Percentiles rank a stretch among this genome's conserved stretches.
Conservation (phyloP, 2,113 vertebrate species). For the Grammomys dolichurus region DNA sequence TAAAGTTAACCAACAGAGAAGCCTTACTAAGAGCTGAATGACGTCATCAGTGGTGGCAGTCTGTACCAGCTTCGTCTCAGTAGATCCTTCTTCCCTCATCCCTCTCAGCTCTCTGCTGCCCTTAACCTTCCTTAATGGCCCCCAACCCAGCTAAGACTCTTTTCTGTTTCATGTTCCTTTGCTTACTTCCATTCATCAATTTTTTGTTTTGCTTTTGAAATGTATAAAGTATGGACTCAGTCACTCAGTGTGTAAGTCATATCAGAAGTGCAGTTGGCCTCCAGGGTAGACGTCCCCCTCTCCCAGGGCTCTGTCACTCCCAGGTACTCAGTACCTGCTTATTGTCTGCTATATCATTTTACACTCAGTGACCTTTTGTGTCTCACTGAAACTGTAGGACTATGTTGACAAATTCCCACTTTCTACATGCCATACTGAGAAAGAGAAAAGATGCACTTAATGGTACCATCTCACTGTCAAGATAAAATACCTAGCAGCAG, state of each 20-base stretch:
- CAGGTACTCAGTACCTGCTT: not conserved
- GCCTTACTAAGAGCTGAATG: not conserved
- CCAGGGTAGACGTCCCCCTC: not conserved
- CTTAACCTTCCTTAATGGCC: not conserved
- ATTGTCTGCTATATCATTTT: not conserved
- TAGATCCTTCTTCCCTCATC: not conserved
- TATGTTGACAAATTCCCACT: not conserved
- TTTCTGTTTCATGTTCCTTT: not conserved
- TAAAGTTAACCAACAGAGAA: not conserved
- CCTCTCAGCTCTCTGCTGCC: too few species aligned
- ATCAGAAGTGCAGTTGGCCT: not conserved
- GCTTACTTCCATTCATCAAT: not conserved
- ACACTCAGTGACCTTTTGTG: not conserved
- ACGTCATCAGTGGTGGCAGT: not conserved
- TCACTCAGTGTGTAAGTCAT: not conserved
- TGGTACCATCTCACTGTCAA: not conserved
- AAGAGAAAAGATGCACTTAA: not conserved
- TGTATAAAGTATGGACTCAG: not conserved
- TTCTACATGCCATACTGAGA: not conserved
- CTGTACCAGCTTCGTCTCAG: not conserved
- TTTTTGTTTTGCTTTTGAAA: not conserved
- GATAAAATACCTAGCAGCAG: not conserved
- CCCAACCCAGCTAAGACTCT: not conserved
- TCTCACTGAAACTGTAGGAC: not conserved
- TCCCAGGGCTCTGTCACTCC: not conserved